These are phyloP conservation scores for Hybognathus amarus DNA, from an alignment of 2,797 vertebrate species.

Conservation along the genomic window DNA sequence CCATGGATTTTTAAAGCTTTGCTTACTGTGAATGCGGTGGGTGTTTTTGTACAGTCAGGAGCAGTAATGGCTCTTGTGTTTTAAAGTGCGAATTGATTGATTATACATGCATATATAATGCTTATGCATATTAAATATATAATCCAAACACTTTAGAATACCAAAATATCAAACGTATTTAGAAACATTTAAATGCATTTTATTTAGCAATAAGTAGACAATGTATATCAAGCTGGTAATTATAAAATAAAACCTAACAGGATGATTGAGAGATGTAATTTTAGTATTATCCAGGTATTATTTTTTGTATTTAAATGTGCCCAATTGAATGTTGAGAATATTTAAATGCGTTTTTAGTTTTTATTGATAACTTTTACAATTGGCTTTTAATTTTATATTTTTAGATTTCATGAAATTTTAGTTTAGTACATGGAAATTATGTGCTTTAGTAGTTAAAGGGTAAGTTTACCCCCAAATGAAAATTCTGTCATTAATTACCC, in stretches of 20 bases:
- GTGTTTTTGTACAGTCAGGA: neutral
- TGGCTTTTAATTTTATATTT: neutral
- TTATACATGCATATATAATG: too few species aligned
- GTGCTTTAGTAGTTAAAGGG: too few species aligned
- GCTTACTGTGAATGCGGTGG: neutral
- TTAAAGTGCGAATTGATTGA: neutral
- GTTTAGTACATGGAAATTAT: neutral
- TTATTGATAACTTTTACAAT: neutral
- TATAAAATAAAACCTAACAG: neutral
- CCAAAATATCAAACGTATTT: too few species aligned
- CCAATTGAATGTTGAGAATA: too few species aligned
- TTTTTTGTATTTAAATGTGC: neutral
- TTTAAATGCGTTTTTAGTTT: neutral
- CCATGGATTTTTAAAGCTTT: conserved; percentile 40
- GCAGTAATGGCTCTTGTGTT: neutral
- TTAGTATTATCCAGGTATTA: neutral
- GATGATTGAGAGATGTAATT: neutral
- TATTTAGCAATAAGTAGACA: neutral
- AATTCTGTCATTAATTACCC: too few species aligned
- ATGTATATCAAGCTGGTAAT: neutral
- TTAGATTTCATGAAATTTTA: neutral
- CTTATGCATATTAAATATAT: neutral
- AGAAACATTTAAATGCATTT: neutral
- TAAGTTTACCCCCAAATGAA: too few species aligned
- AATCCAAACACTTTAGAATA: too few species aligned